Percentiles rank a stretch among this genome's conserved stretches.
Evolutionary conservation across 2,113 vertebrate species (phyloP).

Genomic region (Bos taurus): ARS-UCD2.0 NC_037353.1:8676001-8676500

Average conservation of each 20-base stretch:
- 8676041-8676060: rapidly evolving
- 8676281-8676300: not conserved
- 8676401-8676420: not conserved
- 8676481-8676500: not conserved
- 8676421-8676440: not conserved
- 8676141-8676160: not conserved
- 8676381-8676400: not conserved
- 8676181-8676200: not conserved
- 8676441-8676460: not conserved
- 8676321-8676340: not conserved
- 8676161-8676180: not conserved
- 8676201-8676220: not conserved
- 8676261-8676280: not conserved
- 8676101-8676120: not conserved
- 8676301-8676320: not conserved
- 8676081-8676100: not conserved
- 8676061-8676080: not conserved
- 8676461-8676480: not conserved
- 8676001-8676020: rapidly evolving
- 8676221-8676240: not conserved
- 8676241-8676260: not conserved
- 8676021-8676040: not conserved
- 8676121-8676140: not conserved
- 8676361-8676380: not conserved
- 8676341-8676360: not conserved